Conservation (phyloP, 2,888 invertebrate species). For the Ophion ventricosus region DNA sequence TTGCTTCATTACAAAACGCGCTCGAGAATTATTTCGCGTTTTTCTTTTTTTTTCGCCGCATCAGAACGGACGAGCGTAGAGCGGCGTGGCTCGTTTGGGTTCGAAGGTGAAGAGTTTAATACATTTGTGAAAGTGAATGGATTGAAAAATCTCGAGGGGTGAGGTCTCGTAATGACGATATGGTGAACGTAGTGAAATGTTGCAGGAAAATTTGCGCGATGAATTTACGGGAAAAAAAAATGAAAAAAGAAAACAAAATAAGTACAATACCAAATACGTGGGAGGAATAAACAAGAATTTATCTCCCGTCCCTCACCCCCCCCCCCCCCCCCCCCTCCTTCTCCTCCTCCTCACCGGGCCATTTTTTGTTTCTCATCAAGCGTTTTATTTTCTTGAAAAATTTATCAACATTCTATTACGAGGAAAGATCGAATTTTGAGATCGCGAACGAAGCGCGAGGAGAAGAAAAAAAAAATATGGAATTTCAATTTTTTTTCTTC, state of each 20-base stretch:
- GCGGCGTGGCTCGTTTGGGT: conserved; percentile 31
- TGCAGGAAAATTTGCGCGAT: conserved; percentile 37
- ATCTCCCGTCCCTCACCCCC: background rate
- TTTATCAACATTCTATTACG: conserved; percentile 15
- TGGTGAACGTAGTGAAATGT: conserved; percentile 47
- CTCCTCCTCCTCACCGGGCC: background rate
- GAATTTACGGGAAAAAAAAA: conserved; percentile 3
- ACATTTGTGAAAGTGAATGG: conserved; percentile 41
- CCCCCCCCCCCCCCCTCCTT: no score
- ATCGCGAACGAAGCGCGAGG: background rate
- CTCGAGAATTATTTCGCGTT: conserved; percentile 32
- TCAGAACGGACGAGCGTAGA: conserved; percentile 36
- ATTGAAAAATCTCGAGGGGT: conserved; percentile 20
- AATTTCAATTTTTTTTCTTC: background rate
- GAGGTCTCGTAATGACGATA: conserved; percentile 42
- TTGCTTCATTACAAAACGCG: conserved; percentile 55
- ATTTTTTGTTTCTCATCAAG: background rate
- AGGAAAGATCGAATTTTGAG: conserved; percentile 26
- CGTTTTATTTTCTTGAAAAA: conserved; percentile 8
- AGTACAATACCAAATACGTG: no score
- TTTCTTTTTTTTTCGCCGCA: conserved; percentile 32
- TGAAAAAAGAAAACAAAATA: conserved; percentile 40
- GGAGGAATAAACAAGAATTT: background rate
- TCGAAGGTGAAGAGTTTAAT: conserved; percentile 44
- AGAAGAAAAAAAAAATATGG: background rate